Percentiles rank a stretch among this genome's conserved stretches.
These are phyloP conservation scores for Tragelaphus eurycerus DNA, from an alignment of 2,797 vertebrate genomes.

Conservation along the genomic window DNA sequence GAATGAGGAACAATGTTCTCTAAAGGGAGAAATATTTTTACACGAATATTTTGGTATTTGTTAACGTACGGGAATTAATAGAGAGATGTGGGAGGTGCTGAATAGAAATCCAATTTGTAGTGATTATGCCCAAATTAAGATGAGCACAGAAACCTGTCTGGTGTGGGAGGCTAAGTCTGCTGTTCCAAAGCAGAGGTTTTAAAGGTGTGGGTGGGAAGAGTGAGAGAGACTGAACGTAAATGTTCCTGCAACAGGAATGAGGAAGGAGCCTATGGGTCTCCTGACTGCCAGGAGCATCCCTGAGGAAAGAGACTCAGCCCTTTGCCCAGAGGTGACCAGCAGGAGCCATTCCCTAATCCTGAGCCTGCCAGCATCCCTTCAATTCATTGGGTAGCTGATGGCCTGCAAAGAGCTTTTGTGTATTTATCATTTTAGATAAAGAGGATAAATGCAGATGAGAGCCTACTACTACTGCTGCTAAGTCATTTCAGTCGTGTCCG, in stretches of 20 bases:
- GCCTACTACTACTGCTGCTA: too few species aligned
- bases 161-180: conserved; percentile 5
- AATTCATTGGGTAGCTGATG: neutral
- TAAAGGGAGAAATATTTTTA: conserved; percentile 43
- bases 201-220: neutral
- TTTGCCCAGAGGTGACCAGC: neutral
- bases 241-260: neutral
- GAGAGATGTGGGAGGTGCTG: conserved; percentile 58
- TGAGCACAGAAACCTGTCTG: conserved; percentile 21
- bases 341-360: neutral
- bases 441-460: neutral
- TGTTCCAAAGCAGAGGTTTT: neutral
- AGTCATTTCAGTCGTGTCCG: too few species aligned
- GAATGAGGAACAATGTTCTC: conserved; percentile 14
- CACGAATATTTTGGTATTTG: conserved; percentile 44
- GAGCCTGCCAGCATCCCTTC: neutral
- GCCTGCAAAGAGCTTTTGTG: neutral
- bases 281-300: too few species aligned
- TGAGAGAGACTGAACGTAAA: neutral
- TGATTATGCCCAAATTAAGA: conserved; percentile 68
- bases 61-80: neutral
- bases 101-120: conserved; percentile 48
- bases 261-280: too few species aligned
- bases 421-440: neutral
- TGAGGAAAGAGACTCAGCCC: too few species aligned